Conservation (phyloP, 2,113 vertebrate genomes). For the Caloenas nicobarica region DNA sequence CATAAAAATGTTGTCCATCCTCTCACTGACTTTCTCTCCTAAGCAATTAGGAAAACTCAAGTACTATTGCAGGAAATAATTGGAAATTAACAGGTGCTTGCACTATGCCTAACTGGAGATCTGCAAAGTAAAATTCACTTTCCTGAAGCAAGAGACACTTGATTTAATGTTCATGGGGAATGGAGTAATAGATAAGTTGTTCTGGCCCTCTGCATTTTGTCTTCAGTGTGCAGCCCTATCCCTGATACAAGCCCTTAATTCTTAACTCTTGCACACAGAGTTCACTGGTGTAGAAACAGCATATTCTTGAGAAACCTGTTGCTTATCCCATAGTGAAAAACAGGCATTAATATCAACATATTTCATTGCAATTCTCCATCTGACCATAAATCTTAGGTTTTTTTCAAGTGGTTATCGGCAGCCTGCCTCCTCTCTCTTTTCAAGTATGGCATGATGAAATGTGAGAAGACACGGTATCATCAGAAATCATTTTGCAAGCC, state of each 20-base stretch:
- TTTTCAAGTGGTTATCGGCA: background rate
- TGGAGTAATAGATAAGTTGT: background rate
- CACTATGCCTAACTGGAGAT: background rate
- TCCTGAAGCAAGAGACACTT: background rate
- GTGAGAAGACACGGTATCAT: background rate
- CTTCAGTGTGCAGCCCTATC: background rate
- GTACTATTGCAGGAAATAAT: background rate
- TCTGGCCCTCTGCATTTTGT: background rate
- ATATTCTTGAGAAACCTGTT: background rate
- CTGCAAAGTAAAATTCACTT: background rate
- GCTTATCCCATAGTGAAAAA: background rate
- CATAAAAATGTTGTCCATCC: background rate
- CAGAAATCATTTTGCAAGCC: background rate
- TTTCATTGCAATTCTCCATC: background rate
- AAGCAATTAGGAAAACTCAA: background rate
- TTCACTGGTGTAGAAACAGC: background rate
- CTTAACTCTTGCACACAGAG: accelerated
- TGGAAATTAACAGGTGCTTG: background rate
- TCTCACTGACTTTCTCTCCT: background rate
- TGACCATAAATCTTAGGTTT: background rate
- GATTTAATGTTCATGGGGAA: background rate
- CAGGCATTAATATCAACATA: background rate
- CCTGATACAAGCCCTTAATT: background rate
- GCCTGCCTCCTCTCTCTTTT: background rate
- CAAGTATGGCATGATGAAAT: background rate